Conservation (phyloP, 2,888 invertebrate species). For the Psococerastis gibbosa region DNA sequence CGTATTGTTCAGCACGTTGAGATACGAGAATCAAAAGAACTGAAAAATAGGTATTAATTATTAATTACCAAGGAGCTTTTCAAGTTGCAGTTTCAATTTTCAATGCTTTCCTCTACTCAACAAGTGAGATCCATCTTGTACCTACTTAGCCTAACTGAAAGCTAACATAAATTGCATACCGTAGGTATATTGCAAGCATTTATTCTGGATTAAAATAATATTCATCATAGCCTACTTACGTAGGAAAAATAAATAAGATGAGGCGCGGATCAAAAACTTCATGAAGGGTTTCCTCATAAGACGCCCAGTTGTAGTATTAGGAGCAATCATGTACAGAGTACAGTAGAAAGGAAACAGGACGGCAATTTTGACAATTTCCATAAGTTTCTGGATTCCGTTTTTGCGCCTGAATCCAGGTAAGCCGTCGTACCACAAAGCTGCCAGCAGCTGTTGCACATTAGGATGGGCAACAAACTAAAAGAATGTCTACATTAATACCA, state of each 20-base stretch:
- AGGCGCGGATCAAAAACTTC: conserved; percentile 89
- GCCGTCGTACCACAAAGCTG: conserved; percentile 89
- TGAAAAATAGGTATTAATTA: conserved; percentile 25
- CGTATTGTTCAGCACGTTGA: conserved; percentile 65
- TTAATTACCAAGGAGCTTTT: not conserved
- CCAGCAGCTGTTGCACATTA: conserved; percentile 80
- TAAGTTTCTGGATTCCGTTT: conserved; percentile 47
- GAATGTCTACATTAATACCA: conserved; percentile 1
- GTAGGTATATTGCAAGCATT: too few relatives aligned
- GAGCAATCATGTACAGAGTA: conserved; percentile 63
- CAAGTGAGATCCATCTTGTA: too few relatives aligned
- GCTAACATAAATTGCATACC: too few relatives aligned
- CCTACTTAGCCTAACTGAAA: too few relatives aligned
- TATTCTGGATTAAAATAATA: too few relatives aligned
- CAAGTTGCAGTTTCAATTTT: not conserved
- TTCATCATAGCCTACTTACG: conserved; percentile 64
- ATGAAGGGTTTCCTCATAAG: conserved; percentile 88
- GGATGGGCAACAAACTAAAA: conserved; percentile 84
- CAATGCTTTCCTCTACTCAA: too few relatives aligned
- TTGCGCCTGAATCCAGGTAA: conserved; percentile 83
- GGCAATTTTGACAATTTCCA: conserved; percentile 56
- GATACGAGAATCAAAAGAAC: conserved; percentile 84
- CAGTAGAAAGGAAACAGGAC: conserved; percentile 77
- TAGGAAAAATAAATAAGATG: conserved; percentile 84
- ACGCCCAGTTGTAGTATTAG: conserved; percentile 57